These are phyloP conservation scores for Malurus elegans DNA, from an alignment of 2,113 vertebrate species.

Conservation along the genomic window DNA sequence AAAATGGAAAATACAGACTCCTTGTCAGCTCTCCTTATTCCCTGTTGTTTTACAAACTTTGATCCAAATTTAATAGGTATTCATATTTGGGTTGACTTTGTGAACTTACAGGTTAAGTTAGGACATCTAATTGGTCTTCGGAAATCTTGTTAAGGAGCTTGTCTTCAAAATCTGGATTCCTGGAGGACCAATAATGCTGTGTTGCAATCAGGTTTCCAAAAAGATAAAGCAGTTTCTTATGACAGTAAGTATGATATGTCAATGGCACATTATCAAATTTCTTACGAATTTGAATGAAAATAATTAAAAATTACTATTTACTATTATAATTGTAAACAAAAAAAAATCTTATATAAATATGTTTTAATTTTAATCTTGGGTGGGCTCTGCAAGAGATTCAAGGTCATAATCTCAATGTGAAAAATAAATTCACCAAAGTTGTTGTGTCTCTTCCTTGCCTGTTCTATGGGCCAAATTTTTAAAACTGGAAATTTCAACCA, in stretches of 20 bases:
- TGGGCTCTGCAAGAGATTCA: background rate
- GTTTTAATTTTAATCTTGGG: background rate
- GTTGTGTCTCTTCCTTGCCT: background rate
- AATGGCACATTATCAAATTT: background rate
- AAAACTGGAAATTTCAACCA: background rate
- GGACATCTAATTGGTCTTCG: background rate
- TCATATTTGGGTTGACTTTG: background rate
- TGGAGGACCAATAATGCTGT: background rate
- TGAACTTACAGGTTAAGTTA: background rate
- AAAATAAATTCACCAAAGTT: background rate
- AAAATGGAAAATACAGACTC: background rate
- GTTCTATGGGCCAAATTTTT: background rate
- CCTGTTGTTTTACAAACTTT: background rate
- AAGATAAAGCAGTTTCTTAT: background rate
- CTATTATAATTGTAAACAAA: background rate
- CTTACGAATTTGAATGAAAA: background rate
- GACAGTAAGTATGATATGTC: background rate
- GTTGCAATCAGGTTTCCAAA: background rate
- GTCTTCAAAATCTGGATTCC: background rate
- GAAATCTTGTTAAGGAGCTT: background rate
- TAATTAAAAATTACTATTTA: background rate
- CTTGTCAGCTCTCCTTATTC: background rate
- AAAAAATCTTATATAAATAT: background rate
- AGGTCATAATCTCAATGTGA: background rate
- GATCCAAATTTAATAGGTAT: background rate